Conservation (phyloP, 1,140 invertebrate genomes). For the Drosophila ironensis region DNA sequence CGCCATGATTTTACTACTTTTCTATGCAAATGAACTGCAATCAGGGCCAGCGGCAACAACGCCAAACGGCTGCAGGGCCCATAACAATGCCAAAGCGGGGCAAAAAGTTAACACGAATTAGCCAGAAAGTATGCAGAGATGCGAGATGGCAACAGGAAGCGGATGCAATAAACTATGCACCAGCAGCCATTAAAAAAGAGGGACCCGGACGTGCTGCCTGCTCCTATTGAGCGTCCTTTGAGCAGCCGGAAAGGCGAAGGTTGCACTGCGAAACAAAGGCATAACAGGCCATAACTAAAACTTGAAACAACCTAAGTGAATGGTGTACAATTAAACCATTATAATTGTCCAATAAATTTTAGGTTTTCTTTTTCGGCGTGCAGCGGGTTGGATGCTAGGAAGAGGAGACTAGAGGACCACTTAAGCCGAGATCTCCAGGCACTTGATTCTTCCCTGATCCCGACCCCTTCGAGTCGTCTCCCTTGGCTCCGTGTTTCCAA, state of each 20-base stretch:
- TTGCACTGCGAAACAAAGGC: not conserved
- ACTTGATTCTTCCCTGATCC: not conserved
- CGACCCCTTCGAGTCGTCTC: not conserved
- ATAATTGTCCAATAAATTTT: too few species aligned
- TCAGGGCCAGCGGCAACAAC: slow-evolving; percentile 14
- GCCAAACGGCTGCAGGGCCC: slow-evolving; percentile 8
- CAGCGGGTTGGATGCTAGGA: too few species aligned
- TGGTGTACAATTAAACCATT: too few species aligned
- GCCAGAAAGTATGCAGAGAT: slow-evolving; percentile 57
- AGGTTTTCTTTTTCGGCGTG: not conserved
- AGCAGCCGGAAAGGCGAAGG: not conserved
- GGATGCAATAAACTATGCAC: slow-evolving; percentile 70
- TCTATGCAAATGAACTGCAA: slow-evolving; percentile 59
- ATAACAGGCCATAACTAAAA: not conserved
- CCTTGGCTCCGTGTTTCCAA: slow-evolving; percentile 3
- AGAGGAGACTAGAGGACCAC: not conserved
- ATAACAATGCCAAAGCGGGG: slow-evolving; percentile 25
- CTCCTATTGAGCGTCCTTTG: slow-evolving; percentile 24
- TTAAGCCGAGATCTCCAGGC: slow-evolving; percentile 8
- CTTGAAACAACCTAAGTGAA: too few species aligned
- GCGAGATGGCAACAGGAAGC: slow-evolving; percentile 61
- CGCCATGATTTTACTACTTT: slow-evolving; percentile 7
- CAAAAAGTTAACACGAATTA: slow-evolving; percentile 67
- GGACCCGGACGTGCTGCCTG: slow-evolving; percentile 27
- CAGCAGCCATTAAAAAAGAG: slow-evolving; percentile 54